Evolutionary conservation across 2,888 invertebrate genomes (phyloP).

Genomic region (Pollenia amentaria): DNA sequence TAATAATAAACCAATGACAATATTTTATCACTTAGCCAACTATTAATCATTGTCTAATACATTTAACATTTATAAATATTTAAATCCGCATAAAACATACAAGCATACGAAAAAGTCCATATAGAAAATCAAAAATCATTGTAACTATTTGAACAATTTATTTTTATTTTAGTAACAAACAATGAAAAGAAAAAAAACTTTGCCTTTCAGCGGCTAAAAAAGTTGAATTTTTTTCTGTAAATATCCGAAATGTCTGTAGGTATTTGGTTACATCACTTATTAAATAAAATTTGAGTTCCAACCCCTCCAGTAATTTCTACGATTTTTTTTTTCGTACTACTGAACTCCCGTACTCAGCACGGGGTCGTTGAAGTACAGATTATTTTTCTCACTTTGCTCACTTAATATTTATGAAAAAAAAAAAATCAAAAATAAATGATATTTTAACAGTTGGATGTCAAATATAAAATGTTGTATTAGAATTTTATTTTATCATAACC

Average conservation of each 20-base stretch:
- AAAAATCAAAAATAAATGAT: conserved; percentile 45
- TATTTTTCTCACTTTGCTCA: background rate
- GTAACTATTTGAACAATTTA: too few relatives aligned
- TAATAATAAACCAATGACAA: conserved; percentile 11
- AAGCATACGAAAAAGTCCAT: background rate
- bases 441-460: conserved; percentile 41
- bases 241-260: too few relatives aligned
- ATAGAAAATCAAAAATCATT: background rate
- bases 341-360: too few relatives aligned
- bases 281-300: too few relatives aligned
- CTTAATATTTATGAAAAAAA: background rate
- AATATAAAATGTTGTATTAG: conserved; percentile 1
- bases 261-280: background rate
- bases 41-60: conserved; percentile 61
- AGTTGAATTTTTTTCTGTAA: too few relatives aligned
- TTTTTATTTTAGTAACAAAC: too few relatives aligned
- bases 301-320: background rate
- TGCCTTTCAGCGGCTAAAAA: too few relatives aligned
- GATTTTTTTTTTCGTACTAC: too few relatives aligned
- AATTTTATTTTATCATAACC: background rate
- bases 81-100: background rate
- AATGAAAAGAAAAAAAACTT: too few relatives aligned
- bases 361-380: too few relatives aligned
- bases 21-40: conserved; percentile 55
- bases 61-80: conserved; percentile 15